Conservation (phyloP, 2,888 invertebrate genomes). For the Orgyia antiqua region DNA sequence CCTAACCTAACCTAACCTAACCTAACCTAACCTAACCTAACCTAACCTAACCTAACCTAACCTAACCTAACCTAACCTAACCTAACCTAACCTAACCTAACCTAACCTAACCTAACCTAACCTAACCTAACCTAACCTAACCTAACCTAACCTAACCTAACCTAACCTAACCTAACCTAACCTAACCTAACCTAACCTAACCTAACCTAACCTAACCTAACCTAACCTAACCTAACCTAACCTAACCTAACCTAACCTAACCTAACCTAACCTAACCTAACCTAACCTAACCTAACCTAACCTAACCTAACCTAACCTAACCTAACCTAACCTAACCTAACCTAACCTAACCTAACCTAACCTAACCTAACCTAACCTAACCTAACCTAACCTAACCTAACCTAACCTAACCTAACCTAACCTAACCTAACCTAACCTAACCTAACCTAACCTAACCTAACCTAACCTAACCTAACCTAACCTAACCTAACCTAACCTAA, state of each 20-base stretch:
- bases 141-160: background rate
- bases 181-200: background rate
- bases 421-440: constrained; percentile 2
- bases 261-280: background rate
- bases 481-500: constrained; percentile 15
- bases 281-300: background rate
- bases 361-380: background rate
- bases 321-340: background rate
- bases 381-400: background rate
- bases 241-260: background rate
- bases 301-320: background rate
- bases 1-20: background rate
- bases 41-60: background rate
- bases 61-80: background rate
- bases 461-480: constrained; percentile 15
- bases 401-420: background rate
- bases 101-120: background rate
- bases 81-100: background rate
- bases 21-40: background rate
- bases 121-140: background rate
- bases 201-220: background rate
- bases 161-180: background rate
- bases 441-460: constrained; percentile 17
- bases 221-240: background rate
- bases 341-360: background rate